phyloP scores from a whole-genome alignment of 2,888 invertebrate species.

The Apantesis nais region DNA sequence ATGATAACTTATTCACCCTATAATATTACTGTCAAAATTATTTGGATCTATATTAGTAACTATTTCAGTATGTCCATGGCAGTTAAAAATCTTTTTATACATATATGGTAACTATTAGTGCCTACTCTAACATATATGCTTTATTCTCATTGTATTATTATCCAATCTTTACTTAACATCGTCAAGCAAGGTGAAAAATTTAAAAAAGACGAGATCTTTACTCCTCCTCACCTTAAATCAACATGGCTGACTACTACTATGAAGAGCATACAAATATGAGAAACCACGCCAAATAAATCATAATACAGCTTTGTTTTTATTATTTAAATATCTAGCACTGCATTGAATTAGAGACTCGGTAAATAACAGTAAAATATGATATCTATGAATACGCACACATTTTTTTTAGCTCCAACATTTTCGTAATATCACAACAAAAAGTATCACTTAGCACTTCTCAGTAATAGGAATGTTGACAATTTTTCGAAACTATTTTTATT shows the following conservation, averaged over 20 bases:
- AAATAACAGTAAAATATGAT: neutral
- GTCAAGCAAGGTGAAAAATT: too few relatives aligned
- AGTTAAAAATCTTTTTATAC: neutral
- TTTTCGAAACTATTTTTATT: too few relatives aligned
- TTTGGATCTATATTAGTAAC: neutral
- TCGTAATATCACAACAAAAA: neutral
- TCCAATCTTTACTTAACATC: neutral
- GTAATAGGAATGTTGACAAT: neutral
- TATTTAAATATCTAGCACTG: neutral
- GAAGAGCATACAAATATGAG: neutral
- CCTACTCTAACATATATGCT: neutral
- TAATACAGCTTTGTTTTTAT: neutral
- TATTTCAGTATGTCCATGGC: neutral
- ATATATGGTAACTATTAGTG: too few relatives aligned
- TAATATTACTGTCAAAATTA: neutral
- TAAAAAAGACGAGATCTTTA: too few relatives aligned
- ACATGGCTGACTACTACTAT: too few relatives aligned
- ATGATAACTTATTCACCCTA: too few relatives aligned
- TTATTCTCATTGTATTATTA: neutral
- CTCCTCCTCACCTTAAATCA: too few relatives aligned
- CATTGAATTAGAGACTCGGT: neutral
- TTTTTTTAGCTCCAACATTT: neutral
- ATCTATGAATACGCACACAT: neutral
- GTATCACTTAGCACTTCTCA: neutral
- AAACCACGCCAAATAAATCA: neutral